Evolutionary conservation across 1,140 invertebrate species (phyloP).

Genomic region (Sesamia nonagrioides): DNA sequence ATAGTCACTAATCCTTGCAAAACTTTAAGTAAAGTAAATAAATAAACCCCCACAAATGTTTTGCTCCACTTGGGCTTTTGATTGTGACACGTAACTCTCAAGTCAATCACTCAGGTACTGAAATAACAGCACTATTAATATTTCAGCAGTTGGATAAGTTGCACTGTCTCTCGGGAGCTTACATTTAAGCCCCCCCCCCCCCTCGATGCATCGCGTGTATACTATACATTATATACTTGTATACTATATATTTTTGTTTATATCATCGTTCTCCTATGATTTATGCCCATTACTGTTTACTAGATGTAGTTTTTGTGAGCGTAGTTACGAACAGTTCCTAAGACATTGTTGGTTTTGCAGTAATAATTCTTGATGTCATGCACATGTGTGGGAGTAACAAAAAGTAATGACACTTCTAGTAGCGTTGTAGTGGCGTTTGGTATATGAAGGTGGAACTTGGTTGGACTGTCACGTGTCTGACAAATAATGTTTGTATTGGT

Average conservation of each 20-base stretch:
- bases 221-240: too few relatives aligned
- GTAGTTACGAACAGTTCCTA: background rate
- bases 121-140: background rate
- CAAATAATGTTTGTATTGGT: background rate
- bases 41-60: too few relatives aligned
- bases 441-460: conserved; percentile 17
- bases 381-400: conserved; percentile 13
- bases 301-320: background rate
- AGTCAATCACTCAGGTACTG: too few relatives aligned
- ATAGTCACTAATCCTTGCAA: too few relatives aligned
- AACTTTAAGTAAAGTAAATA: too few relatives aligned
- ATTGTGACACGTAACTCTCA: too few relatives aligned
- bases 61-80: too few relatives aligned
- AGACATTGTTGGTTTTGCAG: conserved; percentile 1
- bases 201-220: too few relatives aligned
- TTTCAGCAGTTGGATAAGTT: background rate
- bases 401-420: conserved; percentile 19
- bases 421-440: background rate
- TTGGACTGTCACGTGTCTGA: conserved; percentile 1
- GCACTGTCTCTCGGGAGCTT: background rate
- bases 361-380: conserved; percentile 9
- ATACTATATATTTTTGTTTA: too few relatives aligned
- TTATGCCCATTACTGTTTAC: too few relatives aligned
- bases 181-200: too few relatives aligned
- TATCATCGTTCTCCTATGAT: background rate